phyloP scores from a whole-genome alignment of 2,888 invertebrate species.

The Parthenolecanium corni region DNA sequence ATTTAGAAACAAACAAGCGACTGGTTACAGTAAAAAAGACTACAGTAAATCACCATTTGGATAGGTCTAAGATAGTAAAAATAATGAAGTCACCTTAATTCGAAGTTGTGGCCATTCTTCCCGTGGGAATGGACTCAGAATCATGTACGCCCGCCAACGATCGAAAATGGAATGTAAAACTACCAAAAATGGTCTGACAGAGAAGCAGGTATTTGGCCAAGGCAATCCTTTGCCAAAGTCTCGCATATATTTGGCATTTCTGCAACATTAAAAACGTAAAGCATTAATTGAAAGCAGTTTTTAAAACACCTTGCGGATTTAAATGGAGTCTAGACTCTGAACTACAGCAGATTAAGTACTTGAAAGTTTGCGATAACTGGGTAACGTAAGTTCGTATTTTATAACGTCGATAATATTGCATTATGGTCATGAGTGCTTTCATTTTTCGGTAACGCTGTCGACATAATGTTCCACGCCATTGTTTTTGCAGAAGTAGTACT shows the following conservation, averaged over 20 bases:
- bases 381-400: slow-evolving; percentile 62
- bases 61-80: too few relatives aligned
- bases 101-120: slow-evolving; percentile 80
- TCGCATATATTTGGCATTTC: slow-evolving; percentile 50
- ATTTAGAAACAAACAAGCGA: too few relatives aligned
- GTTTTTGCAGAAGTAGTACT: slow-evolving; percentile 85
- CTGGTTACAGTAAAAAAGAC: too few relatives aligned
- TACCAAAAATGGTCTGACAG: slow-evolving; percentile 51
- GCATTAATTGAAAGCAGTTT: neutral
- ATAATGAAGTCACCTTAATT: slow-evolving; percentile 52
- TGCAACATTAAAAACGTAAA: slow-evolving; percentile 34
- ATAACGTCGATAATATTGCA: slow-evolving; percentile 65
- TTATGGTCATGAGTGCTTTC: slow-evolving; percentile 72
- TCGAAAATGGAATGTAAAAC: slow-evolving; percentile 52
- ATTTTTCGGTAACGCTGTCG: slow-evolving; percentile 70
- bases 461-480: slow-evolving; percentile 75
- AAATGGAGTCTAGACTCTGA: neutral
- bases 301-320: neutral
- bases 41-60: too few relatives aligned
- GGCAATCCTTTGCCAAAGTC: slow-evolving; percentile 64
- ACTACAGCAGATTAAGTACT: slow-evolving; percentile 36
- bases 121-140: slow-evolving; percentile 65
- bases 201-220: slow-evolving; percentile 72
- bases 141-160: slow-evolving; percentile 81
- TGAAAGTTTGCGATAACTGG: slow-evolving; percentile 51